phyloP scores from a whole-genome alignment of 1,140 invertebrate genomes.

The Plutomurus gul region DNA sequence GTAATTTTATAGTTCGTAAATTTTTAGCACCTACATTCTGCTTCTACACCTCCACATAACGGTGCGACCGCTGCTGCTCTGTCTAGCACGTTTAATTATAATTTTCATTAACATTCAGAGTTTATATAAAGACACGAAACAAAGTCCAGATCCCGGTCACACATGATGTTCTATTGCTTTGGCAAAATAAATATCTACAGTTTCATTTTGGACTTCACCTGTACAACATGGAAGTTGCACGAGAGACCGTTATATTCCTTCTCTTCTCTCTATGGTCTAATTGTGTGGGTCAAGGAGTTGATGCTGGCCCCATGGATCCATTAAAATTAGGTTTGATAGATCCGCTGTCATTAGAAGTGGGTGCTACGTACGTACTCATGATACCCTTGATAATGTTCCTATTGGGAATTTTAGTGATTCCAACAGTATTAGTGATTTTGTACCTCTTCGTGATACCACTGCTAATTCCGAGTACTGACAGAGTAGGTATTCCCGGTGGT shows the following conservation, averaged over 20 bases:
- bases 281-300: background rate
- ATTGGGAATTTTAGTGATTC: constrained; percentile 31
- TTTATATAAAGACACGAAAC: too few species aligned
- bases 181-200: too few species aligned
- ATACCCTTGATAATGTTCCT: constrained; percentile 34
- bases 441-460: constrained; percentile 35
- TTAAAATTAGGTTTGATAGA: constrained; percentile 40
- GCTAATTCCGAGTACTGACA: constrained; percentile 29
- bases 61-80: too few species aligned
- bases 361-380: constrained; percentile 22
- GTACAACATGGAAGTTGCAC: too few species aligned
- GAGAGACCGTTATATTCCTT: background rate
- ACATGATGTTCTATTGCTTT: too few species aligned
- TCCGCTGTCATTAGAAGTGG: constrained; percentile 24
- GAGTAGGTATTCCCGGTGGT: background rate
- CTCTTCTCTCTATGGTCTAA: background rate
- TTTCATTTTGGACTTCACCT: too few species aligned
- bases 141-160: too few species aligned
- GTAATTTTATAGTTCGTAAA: too few species aligned
- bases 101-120: too few species aligned
- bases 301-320: constrained; percentile 22
- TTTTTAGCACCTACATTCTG: too few species aligned
- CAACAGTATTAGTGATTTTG: constrained; percentile 32
- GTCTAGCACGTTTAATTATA: too few species aligned
- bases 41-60: too few species aligned